phyloP scores from a whole-genome alignment of 2,888 invertebrate genomes.

The Orchesellides sinensis region DNA sequence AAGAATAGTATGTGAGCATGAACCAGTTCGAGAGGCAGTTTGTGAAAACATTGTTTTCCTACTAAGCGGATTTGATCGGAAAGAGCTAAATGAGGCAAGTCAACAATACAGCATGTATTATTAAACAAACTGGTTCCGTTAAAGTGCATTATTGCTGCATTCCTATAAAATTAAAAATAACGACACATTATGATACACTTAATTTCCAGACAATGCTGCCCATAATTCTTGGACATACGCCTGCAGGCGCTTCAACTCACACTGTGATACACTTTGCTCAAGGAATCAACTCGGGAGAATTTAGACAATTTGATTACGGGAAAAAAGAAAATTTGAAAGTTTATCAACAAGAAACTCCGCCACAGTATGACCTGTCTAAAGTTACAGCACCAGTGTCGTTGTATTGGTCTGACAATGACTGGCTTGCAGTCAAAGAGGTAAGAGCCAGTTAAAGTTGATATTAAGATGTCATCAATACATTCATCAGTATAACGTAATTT shows the following conservation, averaged over 20 bases:
- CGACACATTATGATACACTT: background rate
- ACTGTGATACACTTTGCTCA: slow-evolving; percentile 77
- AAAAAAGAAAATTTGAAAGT: slow-evolving; percentile 55
- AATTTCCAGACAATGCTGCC: slow-evolving; percentile 80
- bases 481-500: too few species aligned
- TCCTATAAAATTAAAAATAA: too few species aligned
- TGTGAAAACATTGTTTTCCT: slow-evolving; percentile 84
- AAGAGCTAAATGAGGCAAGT: slow-evolving; percentile 78
- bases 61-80: slow-evolving; percentile 79
- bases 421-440: slow-evolving; percentile 66
- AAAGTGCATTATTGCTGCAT: background rate
- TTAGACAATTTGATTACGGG: slow-evolving; percentile 76
- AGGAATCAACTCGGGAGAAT: slow-evolving; percentile 69
- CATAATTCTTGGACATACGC: slow-evolving; percentile 71
- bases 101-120: too few species aligned
- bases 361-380: slow-evolving; percentile 66
- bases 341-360: slow-evolving; percentile 69
- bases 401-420: slow-evolving; percentile 69
- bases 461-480: background rate
- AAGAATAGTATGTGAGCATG: slow-evolving; percentile 70
- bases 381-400: slow-evolving; percentile 64
- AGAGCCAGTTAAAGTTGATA: background rate
- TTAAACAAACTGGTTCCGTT: background rate
- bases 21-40: slow-evolving; percentile 78
- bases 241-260: slow-evolving; percentile 77